These are phyloP conservation scores for Dreissena rostriformis DNA, from an alignment of 1,140 invertebrate genomes.

Conservation along the genomic window DNA sequence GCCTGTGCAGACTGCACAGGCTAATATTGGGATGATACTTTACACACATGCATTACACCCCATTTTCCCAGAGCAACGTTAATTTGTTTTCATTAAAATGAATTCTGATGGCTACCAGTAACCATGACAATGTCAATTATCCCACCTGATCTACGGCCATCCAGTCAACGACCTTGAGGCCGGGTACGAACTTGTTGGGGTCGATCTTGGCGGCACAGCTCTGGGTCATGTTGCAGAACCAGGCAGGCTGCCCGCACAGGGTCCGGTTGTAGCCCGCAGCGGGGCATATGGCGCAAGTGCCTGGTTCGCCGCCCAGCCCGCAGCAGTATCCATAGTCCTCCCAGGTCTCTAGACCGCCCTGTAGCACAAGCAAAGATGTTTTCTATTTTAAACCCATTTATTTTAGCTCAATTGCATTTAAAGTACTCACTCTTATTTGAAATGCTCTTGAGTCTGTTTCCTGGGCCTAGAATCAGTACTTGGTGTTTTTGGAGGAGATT, in stretches of 20 bases:
- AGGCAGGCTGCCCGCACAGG: conserved; percentile 73
- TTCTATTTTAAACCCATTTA: too few relatives aligned
- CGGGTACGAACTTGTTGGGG: conserved; percentile 71
- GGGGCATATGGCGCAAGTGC: conserved; percentile 72
- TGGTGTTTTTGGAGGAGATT: too few relatives aligned
- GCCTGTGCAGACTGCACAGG: too few relatives aligned
- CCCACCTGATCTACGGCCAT: conserved; percentile 69
- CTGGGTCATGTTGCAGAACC: conserved; percentile 73
- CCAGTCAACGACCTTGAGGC: conserved; percentile 73
- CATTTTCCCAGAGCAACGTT: too few relatives aligned
- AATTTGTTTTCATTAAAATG: neutral
- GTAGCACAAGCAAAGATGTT: neutral
- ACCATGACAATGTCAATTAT: neutral
- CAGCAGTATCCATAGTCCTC: conserved; percentile 75
- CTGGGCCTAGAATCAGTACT: too few relatives aligned
- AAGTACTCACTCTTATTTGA: too few relatives aligned
- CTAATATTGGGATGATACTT: too few relatives aligned
- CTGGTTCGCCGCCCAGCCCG: conserved; percentile 66
- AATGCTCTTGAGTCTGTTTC: too few relatives aligned
- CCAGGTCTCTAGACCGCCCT: conserved; percentile 75
- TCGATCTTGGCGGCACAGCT: conserved; percentile 75
- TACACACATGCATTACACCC: too few relatives aligned
- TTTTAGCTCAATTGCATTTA: too few relatives aligned
- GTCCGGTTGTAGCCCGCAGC: conserved; percentile 74
- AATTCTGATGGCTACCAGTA: too few relatives aligned